Evolutionary conservation across 2,113 vertebrate genomes (phyloP), one percentile per base, ranked within the genome.

Genomic region (Rhinoptilus africanus): DNA sequence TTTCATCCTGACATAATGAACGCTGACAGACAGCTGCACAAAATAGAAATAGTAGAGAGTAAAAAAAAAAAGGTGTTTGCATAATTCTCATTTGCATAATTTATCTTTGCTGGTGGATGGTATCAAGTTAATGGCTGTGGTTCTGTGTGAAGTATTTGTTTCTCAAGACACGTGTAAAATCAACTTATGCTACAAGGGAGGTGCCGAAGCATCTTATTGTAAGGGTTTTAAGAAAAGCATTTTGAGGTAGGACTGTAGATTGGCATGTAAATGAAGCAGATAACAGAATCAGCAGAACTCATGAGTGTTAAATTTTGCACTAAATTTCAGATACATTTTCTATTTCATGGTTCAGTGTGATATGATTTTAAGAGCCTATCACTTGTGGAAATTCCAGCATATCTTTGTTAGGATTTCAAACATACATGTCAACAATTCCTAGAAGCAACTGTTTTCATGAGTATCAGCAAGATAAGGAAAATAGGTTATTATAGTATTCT

Each of bases 281-380:
- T 92, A 95, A 95, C 62, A 85, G 54, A 85, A 92, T 91, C 64
- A 85, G 91, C 7, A 57, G 63, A 97, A 94, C 62, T 88, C 73
- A 82, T 67, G 41, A 89, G 59, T 84, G 82, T 89, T 96, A 94
- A 93, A 91, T 94, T 94, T 96, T 88, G 80, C 88, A 94, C 74
- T 93, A 88, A 78, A 97, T 95, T 95, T 93, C 81, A 57, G 87
- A 69, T 81, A 72, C 28, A 9, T 90, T 92, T 96, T 75, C 83
- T 96, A 32, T 93, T 96, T 97, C 72, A 88, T 94, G 95, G 85
- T 94, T 95, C 78, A 90, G 34, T 62, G 41, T 78, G 62, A 68
- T 93, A 50, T 2, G 35, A 88, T 82, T 97, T 90, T 92, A 92
- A 75, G 63, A 87, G 32, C 54, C 3, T 54, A 67, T 89, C 35